Conservation (phyloP, 2,797 vertebrate genomes). For the Podarcis lilfordi region DNA sequence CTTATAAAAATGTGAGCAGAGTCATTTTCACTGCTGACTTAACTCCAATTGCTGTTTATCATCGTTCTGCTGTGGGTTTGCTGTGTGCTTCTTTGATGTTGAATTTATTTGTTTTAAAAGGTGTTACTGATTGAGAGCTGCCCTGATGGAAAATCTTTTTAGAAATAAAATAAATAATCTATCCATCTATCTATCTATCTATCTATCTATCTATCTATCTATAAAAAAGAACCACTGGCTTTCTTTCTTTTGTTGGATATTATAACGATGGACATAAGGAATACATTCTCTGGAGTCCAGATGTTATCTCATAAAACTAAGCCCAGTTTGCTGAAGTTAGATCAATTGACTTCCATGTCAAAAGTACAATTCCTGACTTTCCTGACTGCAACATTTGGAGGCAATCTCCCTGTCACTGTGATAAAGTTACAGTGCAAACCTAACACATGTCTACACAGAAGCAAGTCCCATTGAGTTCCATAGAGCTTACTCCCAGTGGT, state of each 20-base stretch:
- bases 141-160: too few species aligned
- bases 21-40: not conserved
- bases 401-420: not conserved
- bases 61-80: not conserved
- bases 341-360: not conserved
- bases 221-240: not conserved
- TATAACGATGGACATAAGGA: not conserved
- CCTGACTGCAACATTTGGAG: not conserved
- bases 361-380: not conserved
- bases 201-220: too few species aligned
- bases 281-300: not conserved
- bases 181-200: too few species aligned
- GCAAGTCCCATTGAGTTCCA: too few species aligned
- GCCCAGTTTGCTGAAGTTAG: not conserved
- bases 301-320: not conserved
- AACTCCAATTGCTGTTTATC: not conserved
- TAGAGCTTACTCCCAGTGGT: too few species aligned
- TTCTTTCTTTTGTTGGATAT: not conserved
- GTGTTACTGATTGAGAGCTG: not conserved
- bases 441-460: too few species aligned
- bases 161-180: too few species aligned
- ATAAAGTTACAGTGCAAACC: not conserved
- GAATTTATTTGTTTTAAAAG: not conserved
- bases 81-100: not conserved
- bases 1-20: not conserved